phyloP scores from a whole-genome alignment of 2,888 invertebrate species.

The Amorpha juglandis region DNA sequence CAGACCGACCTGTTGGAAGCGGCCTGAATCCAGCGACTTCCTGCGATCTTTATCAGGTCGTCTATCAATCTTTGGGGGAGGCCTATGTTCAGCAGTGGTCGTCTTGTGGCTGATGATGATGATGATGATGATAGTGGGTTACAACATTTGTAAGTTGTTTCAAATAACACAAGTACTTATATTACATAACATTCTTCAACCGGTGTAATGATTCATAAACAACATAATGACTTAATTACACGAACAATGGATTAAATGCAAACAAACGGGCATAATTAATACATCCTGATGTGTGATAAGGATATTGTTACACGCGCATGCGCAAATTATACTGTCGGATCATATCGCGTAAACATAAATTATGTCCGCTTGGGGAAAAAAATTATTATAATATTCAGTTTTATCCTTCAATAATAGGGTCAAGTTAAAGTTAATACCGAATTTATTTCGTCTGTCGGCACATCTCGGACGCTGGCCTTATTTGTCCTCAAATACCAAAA shows the following conservation, averaged over 20 bases:
- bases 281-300: constrained; percentile 14
- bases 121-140: no score
- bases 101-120: no score
- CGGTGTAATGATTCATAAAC: not conserved
- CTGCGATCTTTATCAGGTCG: no score
- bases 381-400: not conserved
- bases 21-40: no score
- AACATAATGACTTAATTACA: constrained; percentile 8
- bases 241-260: constrained; percentile 3
- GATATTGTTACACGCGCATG: not conserved
- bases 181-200: not conserved
- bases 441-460: not conserved
- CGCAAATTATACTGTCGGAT: not conserved
- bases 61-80: no score
- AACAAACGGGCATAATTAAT: constrained; percentile 13
- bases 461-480: no score
- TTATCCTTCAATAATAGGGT: not conserved
- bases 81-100: no score
- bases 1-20: no score
- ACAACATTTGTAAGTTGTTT: no score
- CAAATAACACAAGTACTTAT: no score
- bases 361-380: not conserved
- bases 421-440: not conserved
- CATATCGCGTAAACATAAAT: not conserved
- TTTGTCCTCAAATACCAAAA: no score